Evolutionary conservation across 2,797 vertebrate genomes (phyloP).

Genomic region (Falco cherrug): DNA sequence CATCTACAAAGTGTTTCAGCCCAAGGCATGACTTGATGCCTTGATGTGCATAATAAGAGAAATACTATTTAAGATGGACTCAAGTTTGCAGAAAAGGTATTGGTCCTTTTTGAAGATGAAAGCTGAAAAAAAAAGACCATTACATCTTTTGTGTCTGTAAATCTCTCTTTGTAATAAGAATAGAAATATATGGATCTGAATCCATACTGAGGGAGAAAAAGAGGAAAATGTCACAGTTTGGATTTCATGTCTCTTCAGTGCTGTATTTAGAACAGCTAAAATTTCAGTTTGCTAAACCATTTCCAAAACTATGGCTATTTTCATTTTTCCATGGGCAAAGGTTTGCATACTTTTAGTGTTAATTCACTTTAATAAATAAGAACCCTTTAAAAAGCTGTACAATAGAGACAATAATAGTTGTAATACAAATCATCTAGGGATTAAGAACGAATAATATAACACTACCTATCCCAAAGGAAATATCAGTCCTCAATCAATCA

Average conservation of each 20-base stretch:
- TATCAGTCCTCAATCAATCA: conserved; percentile 46
- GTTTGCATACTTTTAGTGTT: conserved; percentile 47
- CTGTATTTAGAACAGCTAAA: conserved; percentile 45
- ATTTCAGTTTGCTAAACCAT: conserved; percentile 47
- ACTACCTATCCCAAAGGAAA: conserved; percentile 40
- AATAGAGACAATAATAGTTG: conserved; percentile 17
- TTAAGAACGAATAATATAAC: conserved; percentile 55
- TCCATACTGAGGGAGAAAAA: not conserved
- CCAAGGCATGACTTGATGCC: not conserved
- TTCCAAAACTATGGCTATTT: conserved; percentile 49
- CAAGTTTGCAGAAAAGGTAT: not conserved
- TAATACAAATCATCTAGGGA: conserved; percentile 28
- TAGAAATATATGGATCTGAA: not conserved
- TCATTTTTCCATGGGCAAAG: not conserved
- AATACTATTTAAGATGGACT: not conserved
- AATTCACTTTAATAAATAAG: conserved; percentile 48
- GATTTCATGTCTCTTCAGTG: not conserved
- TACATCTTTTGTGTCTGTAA: not conserved
- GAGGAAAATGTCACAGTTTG: not conserved
- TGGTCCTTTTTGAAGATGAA: not conserved
- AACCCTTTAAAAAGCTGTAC: conserved; percentile 1
- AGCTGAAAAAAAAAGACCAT: not conserved
- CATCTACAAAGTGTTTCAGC: conserved; percentile 37
- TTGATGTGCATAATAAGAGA: conserved; percentile 5
- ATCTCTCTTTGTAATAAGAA: not conserved